Conservation (phyloP, 2,113 vertebrate genomes). For the Phainopepla nitens region DNA sequence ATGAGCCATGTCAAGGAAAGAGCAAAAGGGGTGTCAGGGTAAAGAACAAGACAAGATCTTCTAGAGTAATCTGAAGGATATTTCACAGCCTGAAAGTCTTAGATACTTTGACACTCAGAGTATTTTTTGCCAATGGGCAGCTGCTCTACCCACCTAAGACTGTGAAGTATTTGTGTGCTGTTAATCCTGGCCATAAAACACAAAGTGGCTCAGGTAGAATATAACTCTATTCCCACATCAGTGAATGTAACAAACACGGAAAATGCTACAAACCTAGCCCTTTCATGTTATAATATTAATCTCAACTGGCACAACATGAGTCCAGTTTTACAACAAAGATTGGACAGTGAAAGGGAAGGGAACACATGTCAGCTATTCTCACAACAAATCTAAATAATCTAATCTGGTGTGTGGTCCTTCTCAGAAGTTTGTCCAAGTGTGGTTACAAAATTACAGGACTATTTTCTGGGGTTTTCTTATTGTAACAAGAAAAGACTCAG, state of each 20-base stretch:
- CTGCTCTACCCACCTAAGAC: background rate
- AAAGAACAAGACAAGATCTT: background rate
- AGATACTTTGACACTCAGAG: background rate
- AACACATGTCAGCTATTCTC: slow-evolving; percentile 25
- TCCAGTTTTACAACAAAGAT: slow-evolving; percentile 45
- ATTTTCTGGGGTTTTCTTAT: background rate
- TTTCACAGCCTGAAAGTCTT: background rate
- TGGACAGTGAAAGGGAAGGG: slow-evolving; percentile 35
- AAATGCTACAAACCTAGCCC: slow-evolving; percentile 37
- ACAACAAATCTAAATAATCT: slow-evolving; percentile 56
- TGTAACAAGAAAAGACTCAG: background rate
- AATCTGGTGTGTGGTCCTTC: slow-evolving; percentile 47
- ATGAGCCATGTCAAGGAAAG: background rate
- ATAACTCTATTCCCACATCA: slow-evolving; percentile 15
- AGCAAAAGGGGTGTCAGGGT: background rate
- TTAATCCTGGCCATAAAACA: background rate
- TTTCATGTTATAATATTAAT: slow-evolving; percentile 64
- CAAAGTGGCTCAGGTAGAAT: slow-evolving; percentile 10
- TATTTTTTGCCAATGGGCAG: background rate
- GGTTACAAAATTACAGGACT: slow-evolving; percentile 32
- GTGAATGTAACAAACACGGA: background rate
- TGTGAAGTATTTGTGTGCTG: background rate
- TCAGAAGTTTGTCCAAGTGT: slow-evolving; percentile 53
- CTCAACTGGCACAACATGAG: slow-evolving; percentile 62
- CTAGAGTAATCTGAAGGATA: background rate